These are phyloP conservation scores for Dyspetes luteomarginatus DNA, from an alignment of 2,888 invertebrate genomes.

Conservation along the genomic window DNA sequence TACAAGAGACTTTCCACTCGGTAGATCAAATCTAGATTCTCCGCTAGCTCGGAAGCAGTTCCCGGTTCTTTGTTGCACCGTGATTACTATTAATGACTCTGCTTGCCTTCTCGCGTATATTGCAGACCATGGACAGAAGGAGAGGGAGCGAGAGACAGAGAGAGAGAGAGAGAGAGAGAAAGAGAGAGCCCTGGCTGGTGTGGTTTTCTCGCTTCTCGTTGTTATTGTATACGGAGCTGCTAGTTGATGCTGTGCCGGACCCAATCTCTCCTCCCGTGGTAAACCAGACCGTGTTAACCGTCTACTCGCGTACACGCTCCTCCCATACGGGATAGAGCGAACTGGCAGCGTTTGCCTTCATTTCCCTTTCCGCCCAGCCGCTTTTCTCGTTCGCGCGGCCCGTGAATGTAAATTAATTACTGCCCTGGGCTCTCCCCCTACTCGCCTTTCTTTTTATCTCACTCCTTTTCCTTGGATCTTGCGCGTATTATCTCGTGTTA, in stretches of 20 bases:
- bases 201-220: slow-evolving; percentile 23
- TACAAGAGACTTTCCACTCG: slow-evolving; percentile 65
- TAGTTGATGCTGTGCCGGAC: slow-evolving; percentile 66
- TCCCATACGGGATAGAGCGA: slow-evolving; percentile 49
- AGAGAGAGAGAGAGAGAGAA: slow-evolving; percentile 23
- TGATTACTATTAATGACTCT: slow-evolving; percentile 71
- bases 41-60: slow-evolving; percentile 41
- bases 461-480: slow-evolving; percentile 21
- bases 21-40: slow-evolving; percentile 68
- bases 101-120: slow-evolving; percentile 38
- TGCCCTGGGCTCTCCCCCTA: slow-evolving; percentile 63
- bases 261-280: slow-evolving; percentile 68
- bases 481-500: slow-evolving; percentile 22
- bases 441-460: slow-evolving; percentile 33
- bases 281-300: slow-evolving; percentile 67
- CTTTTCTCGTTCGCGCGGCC: slow-evolving; percentile 75
- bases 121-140: slow-evolving; percentile 55
- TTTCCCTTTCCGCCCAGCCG: slow-evolving; percentile 68
- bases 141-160: not conserved
- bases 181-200: too few species aligned
- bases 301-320: slow-evolving; percentile 63
- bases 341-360: slow-evolving; percentile 65
- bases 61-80: slow-evolving; percentile 69
- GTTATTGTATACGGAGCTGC: slow-evolving; percentile 49
- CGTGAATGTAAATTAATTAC: slow-evolving; percentile 82